Percentiles rank a stretch among this genome's conserved stretches.
Conservation (phyloP, 2,797 vertebrate genomes). For the Liasis olivaceus region DNA sequence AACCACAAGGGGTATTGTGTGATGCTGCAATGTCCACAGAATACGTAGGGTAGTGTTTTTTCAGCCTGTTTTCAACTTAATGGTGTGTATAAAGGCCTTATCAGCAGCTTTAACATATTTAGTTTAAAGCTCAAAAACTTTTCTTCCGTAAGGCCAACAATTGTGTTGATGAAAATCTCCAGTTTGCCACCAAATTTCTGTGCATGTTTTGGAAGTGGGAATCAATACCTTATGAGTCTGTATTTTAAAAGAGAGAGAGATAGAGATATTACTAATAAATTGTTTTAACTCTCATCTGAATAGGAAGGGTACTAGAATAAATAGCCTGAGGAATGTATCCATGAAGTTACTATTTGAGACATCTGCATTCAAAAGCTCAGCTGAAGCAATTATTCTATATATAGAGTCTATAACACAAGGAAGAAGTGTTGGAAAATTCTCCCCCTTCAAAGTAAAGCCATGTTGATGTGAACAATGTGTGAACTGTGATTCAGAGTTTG, state of each 20-base stretch:
- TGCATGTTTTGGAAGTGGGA: not conserved
- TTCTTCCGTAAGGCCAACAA: not conserved
- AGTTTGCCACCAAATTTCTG: not conserved
- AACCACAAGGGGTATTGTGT: not conserved
- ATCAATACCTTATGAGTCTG: not conserved
- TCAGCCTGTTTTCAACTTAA: not conserved
- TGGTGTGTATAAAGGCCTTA: not conserved
- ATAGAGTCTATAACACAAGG: not conserved
- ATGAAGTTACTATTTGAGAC: not conserved
- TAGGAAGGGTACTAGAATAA: not conserved
- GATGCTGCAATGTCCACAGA: not conserved
- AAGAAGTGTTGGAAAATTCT: conserved; percentile 3
- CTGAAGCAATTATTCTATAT: conserved; percentile 21
- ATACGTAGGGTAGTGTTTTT: not conserved
- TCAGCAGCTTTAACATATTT: not conserved
- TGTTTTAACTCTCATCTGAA: not conserved
- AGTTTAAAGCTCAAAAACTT: not conserved
- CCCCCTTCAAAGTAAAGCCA: not conserved
- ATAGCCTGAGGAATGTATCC: not conserved
- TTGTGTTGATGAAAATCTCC: not conserved
- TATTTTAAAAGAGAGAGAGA: not conserved
- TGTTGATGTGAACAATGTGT: not conserved
- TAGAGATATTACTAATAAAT: not conserved
- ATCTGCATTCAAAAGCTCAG: conserved; percentile 3
- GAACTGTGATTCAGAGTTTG: not conserved